phyloP scores from a whole-genome alignment of 2,113 vertebrate species.

The Psettodes erumei region DNA sequence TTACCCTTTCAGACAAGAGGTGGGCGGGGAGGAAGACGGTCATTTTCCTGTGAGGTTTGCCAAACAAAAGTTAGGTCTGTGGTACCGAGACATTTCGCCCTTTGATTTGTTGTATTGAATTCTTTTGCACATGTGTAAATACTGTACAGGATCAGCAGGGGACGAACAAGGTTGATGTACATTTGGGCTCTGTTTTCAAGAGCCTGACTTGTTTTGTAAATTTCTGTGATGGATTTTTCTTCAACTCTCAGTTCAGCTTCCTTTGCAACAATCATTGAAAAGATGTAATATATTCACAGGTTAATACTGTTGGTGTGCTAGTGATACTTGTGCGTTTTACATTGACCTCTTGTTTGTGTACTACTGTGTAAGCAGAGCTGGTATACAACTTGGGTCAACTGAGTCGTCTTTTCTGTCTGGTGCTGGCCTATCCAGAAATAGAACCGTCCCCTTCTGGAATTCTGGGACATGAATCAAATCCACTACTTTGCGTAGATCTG shows the following conservation, averaged over 20 bases:
- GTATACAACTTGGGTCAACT: constrained; percentile 21
- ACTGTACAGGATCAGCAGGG: constrained; percentile 72
- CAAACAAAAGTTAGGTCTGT: constrained; percentile 39
- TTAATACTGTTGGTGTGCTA: constrained; percentile 59
- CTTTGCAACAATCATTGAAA: constrained; percentile 48
- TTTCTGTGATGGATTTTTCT: constrained; percentile 67
- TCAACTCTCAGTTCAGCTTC: constrained; percentile 40
- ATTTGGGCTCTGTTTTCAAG: constrained; percentile 72
- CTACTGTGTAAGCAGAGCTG: constrained; percentile 51
- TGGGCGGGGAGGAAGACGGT: neutral
- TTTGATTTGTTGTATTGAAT: constrained; percentile 46
- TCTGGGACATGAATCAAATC: neutral
- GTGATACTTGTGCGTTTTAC: constrained; percentile 57
- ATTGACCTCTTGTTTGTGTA: constrained; percentile 57
- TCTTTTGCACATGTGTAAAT: constrained; percentile 81
- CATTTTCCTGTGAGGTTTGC: constrained; percentile 53
- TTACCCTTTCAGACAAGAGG: neutral
- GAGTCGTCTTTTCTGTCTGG: neutral
- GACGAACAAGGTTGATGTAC: constrained; percentile 46
- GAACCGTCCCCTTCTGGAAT: neutral
- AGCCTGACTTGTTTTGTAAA: constrained; percentile 63
- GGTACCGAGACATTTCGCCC: constrained; percentile 14
- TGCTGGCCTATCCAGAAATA: neutral
- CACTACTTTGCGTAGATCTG: neutral
- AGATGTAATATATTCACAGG: constrained; percentile 57